Conservation (phyloP, 2,113 vertebrate genomes). For the Ammodytes dubius region DNA sequence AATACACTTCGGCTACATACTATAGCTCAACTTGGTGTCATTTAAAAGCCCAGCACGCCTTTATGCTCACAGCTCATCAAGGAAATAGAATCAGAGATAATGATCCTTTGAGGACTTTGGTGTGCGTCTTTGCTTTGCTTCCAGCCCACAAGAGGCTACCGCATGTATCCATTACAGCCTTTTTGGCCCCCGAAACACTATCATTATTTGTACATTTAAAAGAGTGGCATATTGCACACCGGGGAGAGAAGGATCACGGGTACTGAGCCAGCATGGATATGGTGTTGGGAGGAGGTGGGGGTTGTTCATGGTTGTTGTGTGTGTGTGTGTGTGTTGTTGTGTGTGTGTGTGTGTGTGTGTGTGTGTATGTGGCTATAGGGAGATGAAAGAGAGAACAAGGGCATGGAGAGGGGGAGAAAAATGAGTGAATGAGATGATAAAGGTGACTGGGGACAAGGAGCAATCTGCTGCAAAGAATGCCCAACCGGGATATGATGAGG, state of each 20-base stretch:
- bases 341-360: constrained; percentile 15
- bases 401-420: constrained; percentile 65
- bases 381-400: constrained; percentile 49
- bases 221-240: constrained; percentile 24
- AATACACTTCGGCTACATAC: constrained; percentile 54
- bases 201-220: constrained; percentile 56
- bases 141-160: constrained; percentile 25
- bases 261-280: constrained; percentile 53
- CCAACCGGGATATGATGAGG: constrained; percentile 53
- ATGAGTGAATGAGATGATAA: constrained; percentile 75
- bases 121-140: constrained; percentile 3
- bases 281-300: constrained; percentile 14
- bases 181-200: background rate
- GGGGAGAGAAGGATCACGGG: constrained; percentile 36
- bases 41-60: constrained; percentile 66
- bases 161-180: constrained; percentile 36
- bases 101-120: constrained; percentile 17
- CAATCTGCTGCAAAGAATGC: constrained; percentile 74
- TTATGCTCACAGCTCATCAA: constrained; percentile 65
- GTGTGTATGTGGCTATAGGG: constrained; percentile 27
- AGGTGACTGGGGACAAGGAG: constrained; percentile 78
- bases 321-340: background rate
- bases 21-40: constrained; percentile 65
- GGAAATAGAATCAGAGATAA: constrained; percentile 64
- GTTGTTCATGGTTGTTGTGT: constrained; percentile 7